Evolutionary conservation across 1,140 invertebrate genomes (phyloP), one percentile per base, ranked within the genome.

Genomic region (Antheraea mylitta): DNA sequence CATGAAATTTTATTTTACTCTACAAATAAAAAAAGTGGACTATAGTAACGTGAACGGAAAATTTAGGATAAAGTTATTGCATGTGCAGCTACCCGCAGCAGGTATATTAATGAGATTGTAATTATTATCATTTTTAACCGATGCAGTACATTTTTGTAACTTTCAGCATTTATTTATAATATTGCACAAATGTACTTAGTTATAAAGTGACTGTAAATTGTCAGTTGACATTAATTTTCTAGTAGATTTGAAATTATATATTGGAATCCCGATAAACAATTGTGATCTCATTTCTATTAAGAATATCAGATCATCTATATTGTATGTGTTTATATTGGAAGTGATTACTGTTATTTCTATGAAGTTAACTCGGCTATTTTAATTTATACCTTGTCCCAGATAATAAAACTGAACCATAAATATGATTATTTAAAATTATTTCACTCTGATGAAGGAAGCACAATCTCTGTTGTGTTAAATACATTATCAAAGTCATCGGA

Each of bases 171-270:
- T 81, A 84, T 79, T 82, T 90, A 83, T 83, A 73, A 78, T 80
- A 86, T 83, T 88, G 89, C 89, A 91, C 89, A 91, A 91, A 90
- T 85, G 89, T 91, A 91, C 89, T 91, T 91, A 91, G 81, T 74
- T 75, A 72, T 77, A 79, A 64, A 74, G 75, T 79, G 77, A 77
- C 68, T 69, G 70, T 70, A 73, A 70, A 75, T 76, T 74, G 79
- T 68, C 69, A 66, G 70, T 67, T 48, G 70, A 75, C 74, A 78
- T 78, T 74, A 70, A 70, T 73, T 19, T 76, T 66, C 78, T 79
- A 81, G 72, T 79, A 74, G 84, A 77, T 77, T 68, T 79, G 69
- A 79, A 76, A 72, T 72, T 76, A 67, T 80, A 71, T 74, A 76
- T 70, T 76, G 78, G 78, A 60, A 30, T 30, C 60, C 19, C 19